Evolutionary conservation across 2,113 vertebrate species (phyloP), one percentile per base, ranked within the genome.

Genomic region (mouse (Mus musculus)): DNA sequence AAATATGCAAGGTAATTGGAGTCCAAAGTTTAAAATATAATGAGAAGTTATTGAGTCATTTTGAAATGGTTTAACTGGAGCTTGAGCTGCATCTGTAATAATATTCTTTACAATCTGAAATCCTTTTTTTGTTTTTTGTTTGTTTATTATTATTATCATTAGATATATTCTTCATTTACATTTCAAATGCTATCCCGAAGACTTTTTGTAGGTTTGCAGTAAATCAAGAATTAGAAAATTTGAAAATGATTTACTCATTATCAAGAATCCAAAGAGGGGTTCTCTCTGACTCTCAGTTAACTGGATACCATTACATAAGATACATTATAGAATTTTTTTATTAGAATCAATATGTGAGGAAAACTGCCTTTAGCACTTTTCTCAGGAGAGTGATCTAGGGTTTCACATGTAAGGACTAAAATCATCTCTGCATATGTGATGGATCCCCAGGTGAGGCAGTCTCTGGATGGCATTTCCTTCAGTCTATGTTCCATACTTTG

Each of bases 1-100:
- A 20, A 88, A 11, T 89, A 97, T 24, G 33, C 97, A 95, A 95
- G 77, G 94, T 97, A 96, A 98, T 89, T 94, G 88, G 61, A 93
- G 39, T 42, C 93, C 1, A 46, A 54, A 69, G 63, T 73, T 6
- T 96, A 92, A 97, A 91, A 92, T 26, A 52, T 93, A 95, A 93
- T 91, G 71, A 87, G 90, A 96, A 89, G 42, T n/a, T 96, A 96
- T 59, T 78, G 90, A 91, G 72, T 61, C n/a, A 75, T 95, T 96
- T 87, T 89, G 28, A 96, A 36, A 14, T 87, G 39, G 28, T 30
- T 89, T 49, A 78, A 11, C 77, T 73, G 46, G 22, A 80, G 89
- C 97, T 97, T 54, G 2, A 12, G 59, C 90, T 97, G 72, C 2
- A 39, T 73, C 73, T 95, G 88, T 77, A 46, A 87, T 73, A 95